These are phyloP conservation scores for Chunga burmeisteri DNA, from an alignment of 2,113 vertebrate species.

Conservation along the genomic window DNA sequence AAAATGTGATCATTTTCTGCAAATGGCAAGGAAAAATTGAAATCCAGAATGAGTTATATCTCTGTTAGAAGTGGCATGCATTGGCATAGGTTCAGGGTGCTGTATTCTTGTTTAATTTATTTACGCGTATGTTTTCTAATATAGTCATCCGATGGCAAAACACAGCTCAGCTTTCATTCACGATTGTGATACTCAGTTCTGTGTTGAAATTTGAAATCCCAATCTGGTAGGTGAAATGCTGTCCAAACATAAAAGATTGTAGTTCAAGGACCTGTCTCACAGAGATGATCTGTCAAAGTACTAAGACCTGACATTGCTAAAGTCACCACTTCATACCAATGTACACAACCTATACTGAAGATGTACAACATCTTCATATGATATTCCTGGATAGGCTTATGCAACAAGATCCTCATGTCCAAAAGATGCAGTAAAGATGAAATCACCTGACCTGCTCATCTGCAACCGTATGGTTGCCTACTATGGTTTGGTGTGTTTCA, in stretches of 20 bases:
- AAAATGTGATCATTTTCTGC: neutral
- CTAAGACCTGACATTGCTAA: neutral
- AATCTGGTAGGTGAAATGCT: neutral
- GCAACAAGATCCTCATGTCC: neutral
- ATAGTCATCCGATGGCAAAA: neutral
- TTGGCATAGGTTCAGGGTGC: neutral
- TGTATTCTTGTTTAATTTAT: neutral
- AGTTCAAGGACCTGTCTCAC: neutral
- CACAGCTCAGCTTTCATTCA: neutral
- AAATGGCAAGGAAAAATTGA: fast-evolving
- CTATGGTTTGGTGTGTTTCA: neutral
- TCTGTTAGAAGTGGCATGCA: neutral
- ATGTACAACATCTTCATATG: too few relatives aligned
- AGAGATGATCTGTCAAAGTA: neutral
- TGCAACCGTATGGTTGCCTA: neutral
- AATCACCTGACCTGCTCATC: neutral
- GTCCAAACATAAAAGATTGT: neutral
- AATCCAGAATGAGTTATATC: neutral
- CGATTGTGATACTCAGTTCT: neutral
- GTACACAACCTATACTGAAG: neutral
- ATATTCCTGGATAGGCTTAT: neutral
- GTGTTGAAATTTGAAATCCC: neutral
- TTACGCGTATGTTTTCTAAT: neutral
- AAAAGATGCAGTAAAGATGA: neutral
- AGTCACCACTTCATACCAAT: neutral